Evolutionary conservation across 2,888 invertebrate species (phyloP), one percentile per base, ranked within the genome.

Genomic region (Monochamus alternatus): DNA sequence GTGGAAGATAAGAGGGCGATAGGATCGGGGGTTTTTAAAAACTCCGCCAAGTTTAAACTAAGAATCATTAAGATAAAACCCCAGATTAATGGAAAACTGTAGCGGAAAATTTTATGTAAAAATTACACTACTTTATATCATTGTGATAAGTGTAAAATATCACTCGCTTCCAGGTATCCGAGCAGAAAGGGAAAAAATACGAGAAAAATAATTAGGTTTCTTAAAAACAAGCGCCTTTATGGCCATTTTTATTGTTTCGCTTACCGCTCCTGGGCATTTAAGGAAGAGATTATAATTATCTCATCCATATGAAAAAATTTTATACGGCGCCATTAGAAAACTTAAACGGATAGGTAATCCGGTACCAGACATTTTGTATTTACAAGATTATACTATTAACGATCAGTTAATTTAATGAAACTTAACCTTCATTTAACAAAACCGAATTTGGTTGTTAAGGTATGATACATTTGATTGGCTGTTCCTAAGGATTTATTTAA

Each of bases 21-120:
- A 83, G 77, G 80, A 85, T 85, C 85, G 81, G 75, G 72, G 83
- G 77, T 83, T 87, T 89, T 88, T 86, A 86, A 87, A 88, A 88
- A 87, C 85, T 85, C 86, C 81, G 84, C 87, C 82, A 88, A 88
- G 86, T 89, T 87, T 86, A 86, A 87, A 88, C 87, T 87, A 88
- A 88, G 88, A 88, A 88, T 88, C 88, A 88, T 89, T 89, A 89
- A 89, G 89, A 89, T 89, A 89, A 89, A 87, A 85, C 86, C 84
- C 80, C 85, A 88, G 88, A 89, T 89, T 89, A 89, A 89, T 89
- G 88, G 87, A 87, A 88, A 88, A 88, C 86, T 88, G 88, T 88
- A 88, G 88, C 88, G 88, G 88, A 88, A 89, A 89, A 89, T 89
- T 88, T 89, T 86, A 87, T 87, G 88, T 88, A 89, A 89, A 89